Base-by-base conservation (phyloP, 2,888 invertebrate genomes). In the Campoplex nolae region DNA sequence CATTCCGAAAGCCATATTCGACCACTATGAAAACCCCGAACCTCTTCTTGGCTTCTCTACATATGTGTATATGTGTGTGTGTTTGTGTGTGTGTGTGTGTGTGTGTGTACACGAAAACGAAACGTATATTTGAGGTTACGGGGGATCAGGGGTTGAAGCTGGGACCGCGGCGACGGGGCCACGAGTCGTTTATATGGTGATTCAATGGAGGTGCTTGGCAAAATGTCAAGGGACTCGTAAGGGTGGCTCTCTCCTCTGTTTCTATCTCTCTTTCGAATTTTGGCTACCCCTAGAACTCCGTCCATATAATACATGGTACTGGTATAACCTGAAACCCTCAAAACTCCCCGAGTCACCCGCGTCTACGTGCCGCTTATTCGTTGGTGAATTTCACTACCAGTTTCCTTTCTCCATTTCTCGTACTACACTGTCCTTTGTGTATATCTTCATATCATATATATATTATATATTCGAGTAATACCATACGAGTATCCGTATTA, bases 181-280 rank as follows among this genome's bases (percentile, higher is more conserved):
- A 88, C 89, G 90, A 92, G 92, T 93, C 93, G 93, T 93, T 93
- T 93, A 93, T 93, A 93, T 93, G 93, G 92, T 93, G 92, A 93
- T 93, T 92, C 92, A 88, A 92, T 90, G 91, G 92, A 91, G 91
- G 90, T 90, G 92, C 91, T 92, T 92, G 92, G 92, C 92, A 92
- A 91, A 93, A 93, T 92, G 92, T 93, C 93, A 92, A 93, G 93
- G 92, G 93, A 92, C 90, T 91, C 90, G 92, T 91, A 91, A 91
- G 91, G 90, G 89, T 88, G 89, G 87, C 65, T 73, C 79, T 67
- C 54, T 35, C 45, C 13, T 62, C 62, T 56, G 58, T 42, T 62
- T 23, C 65, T 51, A 35, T 48, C 45, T 74, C 70, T 56, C 51
- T 84, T 81, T 83, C 84, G 89, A 88, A 88, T 88, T 91, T 90